phyloP scores from a whole-genome alignment of 2,113 vertebrate species.

The Indri indri region DNA sequence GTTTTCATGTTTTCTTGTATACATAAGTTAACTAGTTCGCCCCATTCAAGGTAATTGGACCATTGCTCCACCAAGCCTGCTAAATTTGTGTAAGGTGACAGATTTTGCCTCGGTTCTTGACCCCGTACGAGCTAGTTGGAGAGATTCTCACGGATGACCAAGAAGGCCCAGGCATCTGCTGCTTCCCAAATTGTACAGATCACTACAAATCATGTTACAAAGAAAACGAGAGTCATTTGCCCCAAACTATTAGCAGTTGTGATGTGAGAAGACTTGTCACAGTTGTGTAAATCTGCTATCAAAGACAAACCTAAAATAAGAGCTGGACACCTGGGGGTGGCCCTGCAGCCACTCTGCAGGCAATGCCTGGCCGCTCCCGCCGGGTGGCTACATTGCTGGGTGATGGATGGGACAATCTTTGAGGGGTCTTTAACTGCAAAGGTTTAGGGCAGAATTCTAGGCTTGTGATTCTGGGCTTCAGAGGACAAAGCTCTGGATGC shows the following conservation, averaged over 20 bases:
- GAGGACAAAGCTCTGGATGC: rapidly evolving
- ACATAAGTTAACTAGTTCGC: background rate
- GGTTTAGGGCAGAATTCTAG: rapidly evolving
- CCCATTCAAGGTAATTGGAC: too few relatives aligned
- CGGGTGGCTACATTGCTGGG: rapidly evolving
- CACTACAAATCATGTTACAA: background rate
- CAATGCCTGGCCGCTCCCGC: too few relatives aligned
- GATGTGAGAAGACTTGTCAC: rapidly evolving
- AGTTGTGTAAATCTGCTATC: rapidly evolving
- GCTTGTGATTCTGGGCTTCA: background rate
- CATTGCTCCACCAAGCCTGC: rapidly evolving
- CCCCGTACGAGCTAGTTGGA: background rate
- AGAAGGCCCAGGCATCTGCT: background rate
- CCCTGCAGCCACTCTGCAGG: rapidly evolving
- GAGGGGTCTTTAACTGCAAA: rapidly evolving
- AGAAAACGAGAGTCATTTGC: background rate
- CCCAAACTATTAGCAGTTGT: rapidly evolving
- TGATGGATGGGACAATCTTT: rapidly evolving
- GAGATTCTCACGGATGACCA: background rate
- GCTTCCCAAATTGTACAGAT: too few relatives aligned
- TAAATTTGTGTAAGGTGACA: background rate
- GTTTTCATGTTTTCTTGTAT: background rate
- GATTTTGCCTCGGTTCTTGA: background rate
- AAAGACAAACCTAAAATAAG: background rate
- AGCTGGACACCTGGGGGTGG: rapidly evolving